Conservation (phyloP, 2,888 invertebrate genomes). For the Mactromeris polynyma region DNA sequence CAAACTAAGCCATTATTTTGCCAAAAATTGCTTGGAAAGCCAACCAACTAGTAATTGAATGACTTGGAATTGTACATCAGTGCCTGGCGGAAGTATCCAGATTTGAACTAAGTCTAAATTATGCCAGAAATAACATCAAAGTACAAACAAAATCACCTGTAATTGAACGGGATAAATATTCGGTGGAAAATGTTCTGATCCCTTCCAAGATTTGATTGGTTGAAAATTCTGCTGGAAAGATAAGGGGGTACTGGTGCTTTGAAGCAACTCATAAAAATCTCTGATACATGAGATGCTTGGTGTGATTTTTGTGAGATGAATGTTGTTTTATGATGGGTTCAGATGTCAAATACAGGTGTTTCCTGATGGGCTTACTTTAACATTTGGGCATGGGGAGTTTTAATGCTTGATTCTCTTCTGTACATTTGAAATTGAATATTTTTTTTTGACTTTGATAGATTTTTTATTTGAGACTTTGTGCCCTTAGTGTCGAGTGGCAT, state of each 20-base stretch:
- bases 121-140: slow-evolving; percentile 32
- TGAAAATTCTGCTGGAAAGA: slow-evolving; percentile 26
- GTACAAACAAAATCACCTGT: not conserved
- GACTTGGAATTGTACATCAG: not conserved
- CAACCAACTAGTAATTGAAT: not conserved
- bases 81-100: slow-evolving; percentile 4
- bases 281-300: slow-evolving; percentile 5
- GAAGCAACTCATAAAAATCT: slow-evolving; percentile 44
- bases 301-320: not conserved
- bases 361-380: not conserved
- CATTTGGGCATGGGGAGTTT: not conserved
- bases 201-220: slow-evolving; percentile 50
- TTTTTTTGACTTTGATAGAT: not conserved
- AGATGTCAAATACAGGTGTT: slow-evolving; percentile 13
- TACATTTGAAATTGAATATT: not conserved
- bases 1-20: not conserved
- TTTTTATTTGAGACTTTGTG: not conserved
- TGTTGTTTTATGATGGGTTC: not conserved
- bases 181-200: slow-evolving; percentile 26
- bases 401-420: not conserved
- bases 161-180: slow-evolving; percentile 12
- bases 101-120: not conserved
- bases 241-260: slow-evolving; percentile 35
- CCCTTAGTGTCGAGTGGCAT: not conserved
- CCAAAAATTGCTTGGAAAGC: not conserved